Base-by-base conservation (phyloP, 2,888 invertebrate genomes). In the Meloe dianella region DNA sequence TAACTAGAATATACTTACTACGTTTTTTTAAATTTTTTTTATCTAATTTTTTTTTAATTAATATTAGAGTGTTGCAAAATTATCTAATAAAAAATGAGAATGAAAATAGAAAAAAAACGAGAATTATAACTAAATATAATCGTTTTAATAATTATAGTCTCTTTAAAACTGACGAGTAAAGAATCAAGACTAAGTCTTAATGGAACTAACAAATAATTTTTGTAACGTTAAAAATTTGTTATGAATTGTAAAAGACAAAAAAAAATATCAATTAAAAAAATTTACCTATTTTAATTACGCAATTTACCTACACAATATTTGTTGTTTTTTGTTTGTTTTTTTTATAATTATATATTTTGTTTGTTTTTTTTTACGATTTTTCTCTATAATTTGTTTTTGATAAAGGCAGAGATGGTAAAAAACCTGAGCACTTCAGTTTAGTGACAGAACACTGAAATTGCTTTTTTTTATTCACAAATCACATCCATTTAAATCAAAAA, bases 351-450 rank as follows among this genome's bases (percentile, higher is more conserved):
- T n/a, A n/a, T n/a, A n/a, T 17, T 29, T 32, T 12, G 5, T 27
- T 57, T 2, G 12, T 51, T 51, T 60, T 6, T 38, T 22, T 20
- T 60, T 60, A 29, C 14, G 30, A 17, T 59, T 59, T 30, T 17
- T 30, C 22, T 38, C n/a, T 24, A 60, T 38, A 35, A 60, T 20
- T 60, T 60, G 32, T 60, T 56, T 27, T 35, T 66, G 67, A 71
- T 70, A 70, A 79, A 83, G 83, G 83, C 83, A 83, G 75, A 83
- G 81, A 78, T 81, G 81, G 81, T 81, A 79, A 79, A 77, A 80
- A 76, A 83, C 83, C 83, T 83, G 83, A 83, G 83, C 82, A 79
- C 79, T 79, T 79, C 78, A 73, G 71, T 75, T 76, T 17, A n/a
- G 63, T 67, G 70, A 73, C 70, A 73, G 70, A 75, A 73, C 72